Conservation (phyloP, 2,888 invertebrate species). For the Pristionchus maxplancki region DNA sequence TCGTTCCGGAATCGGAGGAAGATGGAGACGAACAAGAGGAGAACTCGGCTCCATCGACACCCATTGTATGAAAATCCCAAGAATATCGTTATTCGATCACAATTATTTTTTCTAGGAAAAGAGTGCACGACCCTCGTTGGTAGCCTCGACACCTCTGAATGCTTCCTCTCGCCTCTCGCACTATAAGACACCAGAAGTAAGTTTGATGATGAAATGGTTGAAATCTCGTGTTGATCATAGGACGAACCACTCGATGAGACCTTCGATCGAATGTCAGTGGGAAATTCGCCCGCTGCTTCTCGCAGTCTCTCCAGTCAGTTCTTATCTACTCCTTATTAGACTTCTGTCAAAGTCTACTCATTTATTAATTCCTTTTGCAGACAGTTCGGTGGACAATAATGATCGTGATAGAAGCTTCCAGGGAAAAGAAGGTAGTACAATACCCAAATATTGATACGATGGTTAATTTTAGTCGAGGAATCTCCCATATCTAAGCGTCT, state of each 20-base stretch:
- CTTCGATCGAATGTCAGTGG: constrained; percentile 42
- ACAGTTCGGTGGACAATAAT: constrained; percentile 3
- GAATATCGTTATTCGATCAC: too few relatives aligned
- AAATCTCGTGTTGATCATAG: neutral
- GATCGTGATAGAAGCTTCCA: constrained; percentile 44
- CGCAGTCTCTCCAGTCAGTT: constrained; percentile 23
- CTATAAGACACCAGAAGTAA: neutral
- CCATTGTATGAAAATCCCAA: neutral
- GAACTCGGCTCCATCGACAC: neutral
- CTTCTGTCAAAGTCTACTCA: too few relatives aligned
- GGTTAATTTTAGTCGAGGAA: constrained; percentile 6
- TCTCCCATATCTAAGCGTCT: constrained; percentile 62
- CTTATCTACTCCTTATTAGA: neutral
- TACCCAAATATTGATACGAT: neutral
- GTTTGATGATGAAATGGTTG: neutral
- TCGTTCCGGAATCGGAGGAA: neutral
- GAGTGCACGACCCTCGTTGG: neutral
- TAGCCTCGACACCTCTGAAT: constrained; percentile 14
- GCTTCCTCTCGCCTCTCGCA: neutral
- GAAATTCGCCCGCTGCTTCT: neutral
- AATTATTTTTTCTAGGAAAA: neutral
- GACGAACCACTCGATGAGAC: constrained; percentile 33
- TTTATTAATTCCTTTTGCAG: neutral
- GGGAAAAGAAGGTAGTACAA: neutral
- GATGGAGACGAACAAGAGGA: neutral